These are phyloP conservation scores for Circaetus cinerascens DNA, from an alignment of 2,113 vertebrate genomes.

Conservation along the genomic window DNA sequence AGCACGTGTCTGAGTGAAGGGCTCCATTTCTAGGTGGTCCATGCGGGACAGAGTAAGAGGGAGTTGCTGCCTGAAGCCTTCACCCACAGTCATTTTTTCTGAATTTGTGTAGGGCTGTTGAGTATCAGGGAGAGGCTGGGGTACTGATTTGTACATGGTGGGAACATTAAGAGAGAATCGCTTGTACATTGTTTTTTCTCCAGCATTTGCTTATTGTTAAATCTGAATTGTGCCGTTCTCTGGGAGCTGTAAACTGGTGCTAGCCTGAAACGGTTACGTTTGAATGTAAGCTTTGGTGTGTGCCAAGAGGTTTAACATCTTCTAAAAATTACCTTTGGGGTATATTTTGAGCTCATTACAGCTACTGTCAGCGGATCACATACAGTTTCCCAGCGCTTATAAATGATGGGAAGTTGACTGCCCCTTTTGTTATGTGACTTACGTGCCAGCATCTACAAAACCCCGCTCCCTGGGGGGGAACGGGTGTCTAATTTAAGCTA, in stretches of 20 bases:
- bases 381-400: not conserved
- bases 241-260: not conserved
- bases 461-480: not conserved
- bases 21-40: not conserved
- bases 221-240: not conserved
- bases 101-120: not conserved
- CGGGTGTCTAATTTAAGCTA: not conserved
- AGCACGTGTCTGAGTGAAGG: not conserved
- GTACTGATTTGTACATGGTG: not conserved
- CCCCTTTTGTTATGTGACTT: not conserved
- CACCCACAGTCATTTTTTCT: not conserved
- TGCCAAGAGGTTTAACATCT: not conserved
- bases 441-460: not conserved
- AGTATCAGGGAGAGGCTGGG: not conserved
- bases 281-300: not conserved
- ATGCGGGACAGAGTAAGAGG: not conserved
- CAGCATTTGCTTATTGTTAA: not conserved
- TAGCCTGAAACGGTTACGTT: not conserved
- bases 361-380: not conserved
- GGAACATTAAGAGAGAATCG: not conserved
- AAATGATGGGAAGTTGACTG: not conserved
- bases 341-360: not conserved
- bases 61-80: not conserved
- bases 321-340: conserved; percentile 6
- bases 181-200: not conserved